Percentiles rank a stretch among this genome's conserved stretches.
Conservation (phyloP, 2,888 invertebrate genomes). For the Amphipoea oculea region DNA sequence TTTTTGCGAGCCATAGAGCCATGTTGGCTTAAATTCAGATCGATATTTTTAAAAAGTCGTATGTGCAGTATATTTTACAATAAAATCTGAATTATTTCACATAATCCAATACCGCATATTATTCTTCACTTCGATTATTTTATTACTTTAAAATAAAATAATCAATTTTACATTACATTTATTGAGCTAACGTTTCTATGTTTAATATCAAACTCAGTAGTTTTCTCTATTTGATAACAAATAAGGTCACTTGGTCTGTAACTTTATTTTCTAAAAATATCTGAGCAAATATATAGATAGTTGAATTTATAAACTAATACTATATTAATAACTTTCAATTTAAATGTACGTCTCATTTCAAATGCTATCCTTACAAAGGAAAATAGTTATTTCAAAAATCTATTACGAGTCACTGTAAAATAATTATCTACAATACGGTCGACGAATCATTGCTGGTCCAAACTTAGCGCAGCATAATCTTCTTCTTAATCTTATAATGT, state of each 20-base stretch:
- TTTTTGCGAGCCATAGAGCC: neutral
- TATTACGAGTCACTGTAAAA: neutral
- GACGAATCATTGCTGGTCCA: too few relatives aligned
- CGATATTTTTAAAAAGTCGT: neutral
- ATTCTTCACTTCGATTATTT: slow-evolving; percentile 26
- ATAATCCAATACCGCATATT: slow-evolving; percentile 29
- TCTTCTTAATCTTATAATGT: neutral
- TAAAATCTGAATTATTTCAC: slow-evolving; percentile 27
- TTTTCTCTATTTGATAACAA: slow-evolving; percentile 44
- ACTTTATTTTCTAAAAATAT: slow-evolving; percentile 41
- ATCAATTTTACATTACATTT: slow-evolving; percentile 36
- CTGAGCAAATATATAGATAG: slow-evolving; percentile 54
- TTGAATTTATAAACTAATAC: slow-evolving; percentile 36
- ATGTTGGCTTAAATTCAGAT: neutral
- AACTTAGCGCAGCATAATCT: neutral
- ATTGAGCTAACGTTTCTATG: slow-evolving; percentile 36
- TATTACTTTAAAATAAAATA: slow-evolving; percentile 40
- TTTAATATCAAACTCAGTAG: slow-evolving; percentile 55
- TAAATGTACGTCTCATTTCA: slow-evolving; percentile 21
- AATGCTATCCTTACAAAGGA: slow-evolving; percentile 1
- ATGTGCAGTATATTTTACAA: slow-evolving; percentile 42
- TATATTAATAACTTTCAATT: slow-evolving; percentile 37
- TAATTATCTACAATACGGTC: neutral
- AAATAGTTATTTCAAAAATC: neutral
- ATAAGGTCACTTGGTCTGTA: slow-evolving; percentile 60